Evolutionary conservation across 2,113 vertebrate genomes (phyloP).

Genomic region (Himantopus leucocephalus): DNA sequence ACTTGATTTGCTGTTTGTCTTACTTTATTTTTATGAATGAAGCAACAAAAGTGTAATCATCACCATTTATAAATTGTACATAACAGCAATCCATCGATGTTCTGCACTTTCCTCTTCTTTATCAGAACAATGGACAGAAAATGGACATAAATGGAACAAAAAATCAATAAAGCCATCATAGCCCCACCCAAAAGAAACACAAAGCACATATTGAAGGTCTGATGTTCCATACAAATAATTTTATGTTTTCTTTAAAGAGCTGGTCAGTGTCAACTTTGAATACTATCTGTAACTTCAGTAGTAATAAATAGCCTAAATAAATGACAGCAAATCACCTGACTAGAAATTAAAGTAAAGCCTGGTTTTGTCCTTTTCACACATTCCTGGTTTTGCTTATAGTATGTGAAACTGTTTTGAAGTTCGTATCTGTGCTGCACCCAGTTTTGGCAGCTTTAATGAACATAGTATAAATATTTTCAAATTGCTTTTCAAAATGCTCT

Average conservation of each 20-base stretch:
- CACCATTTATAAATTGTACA: not conserved
- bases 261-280: not conserved
- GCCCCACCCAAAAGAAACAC: not conserved
- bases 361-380: not conserved
- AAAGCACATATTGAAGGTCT: not conserved
- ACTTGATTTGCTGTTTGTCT: not conserved
- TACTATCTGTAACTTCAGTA: not conserved
- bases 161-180: not conserved
- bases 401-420: not conserved
- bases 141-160: not conserved
- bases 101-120: not conserved
- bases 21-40: not conserved
- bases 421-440: not conserved
- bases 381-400: not conserved
- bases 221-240: not conserved
- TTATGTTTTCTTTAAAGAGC: not conserved
- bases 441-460: not conserved
- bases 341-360: not conserved
- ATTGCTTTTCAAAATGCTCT: not conserved
- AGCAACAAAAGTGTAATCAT: not conserved
- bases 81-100: not conserved
- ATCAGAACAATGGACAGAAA: not conserved
- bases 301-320: not conserved
- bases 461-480: not conserved
- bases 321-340: not conserved